phyloP scores from a whole-genome alignment of 2,888 invertebrate genomes.

The Gymnocheta viridis region DNA sequence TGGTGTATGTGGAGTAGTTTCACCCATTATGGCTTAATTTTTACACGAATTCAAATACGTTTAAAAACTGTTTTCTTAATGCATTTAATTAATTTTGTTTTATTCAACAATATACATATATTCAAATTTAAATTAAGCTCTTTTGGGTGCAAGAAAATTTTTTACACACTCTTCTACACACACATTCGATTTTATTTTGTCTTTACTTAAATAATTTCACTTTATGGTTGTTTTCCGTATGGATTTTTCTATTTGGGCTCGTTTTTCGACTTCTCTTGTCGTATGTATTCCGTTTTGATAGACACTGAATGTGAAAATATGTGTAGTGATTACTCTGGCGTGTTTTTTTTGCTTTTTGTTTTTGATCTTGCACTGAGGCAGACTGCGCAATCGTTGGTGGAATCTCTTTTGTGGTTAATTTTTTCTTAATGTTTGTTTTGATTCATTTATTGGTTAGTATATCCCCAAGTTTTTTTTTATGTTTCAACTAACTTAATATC shows the following conservation, averaged over 20 bases:
- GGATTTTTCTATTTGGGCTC: slow-evolving; percentile 58
- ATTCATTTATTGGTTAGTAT: slow-evolving; percentile 21
- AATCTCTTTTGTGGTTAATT: slow-evolving; percentile 21
- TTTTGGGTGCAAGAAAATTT: slow-evolving; percentile 17
- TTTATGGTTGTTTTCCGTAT: slow-evolving; percentile 64
- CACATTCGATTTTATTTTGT: slow-evolving; percentile 31
- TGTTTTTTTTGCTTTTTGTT: slow-evolving; percentile 41
- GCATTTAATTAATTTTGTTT: slow-evolving; percentile 44
- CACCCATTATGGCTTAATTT: slow-evolving; percentile 72
- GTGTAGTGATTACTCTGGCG: slow-evolving; percentile 30
- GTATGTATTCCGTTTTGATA: slow-evolving; percentile 45
- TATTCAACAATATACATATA: neutral
- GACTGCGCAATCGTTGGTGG: slow-evolving; percentile 59
- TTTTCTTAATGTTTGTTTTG: slow-evolving; percentile 59
- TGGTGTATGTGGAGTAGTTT: slow-evolving; percentile 74
- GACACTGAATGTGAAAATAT: slow-evolving; percentile 61
- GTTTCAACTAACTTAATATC: neutral
- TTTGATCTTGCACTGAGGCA: slow-evolving; percentile 26
- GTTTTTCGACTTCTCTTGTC: slow-evolving; percentile 33
- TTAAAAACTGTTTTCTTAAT: slow-evolving; percentile 16
- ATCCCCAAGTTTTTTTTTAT: neutral
- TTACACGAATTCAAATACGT: slow-evolving; percentile 22
- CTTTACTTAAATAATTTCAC: slow-evolving; percentile 42
- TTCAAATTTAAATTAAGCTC: neutral
- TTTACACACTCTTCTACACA: slow-evolving; percentile 30